A percentile compares a stretch with the other conserved stretches of the same genome.
Evolutionary conservation across 2,888 invertebrate genomes (phyloP).

Genomic region (Pimpla rufipes): DNA sequence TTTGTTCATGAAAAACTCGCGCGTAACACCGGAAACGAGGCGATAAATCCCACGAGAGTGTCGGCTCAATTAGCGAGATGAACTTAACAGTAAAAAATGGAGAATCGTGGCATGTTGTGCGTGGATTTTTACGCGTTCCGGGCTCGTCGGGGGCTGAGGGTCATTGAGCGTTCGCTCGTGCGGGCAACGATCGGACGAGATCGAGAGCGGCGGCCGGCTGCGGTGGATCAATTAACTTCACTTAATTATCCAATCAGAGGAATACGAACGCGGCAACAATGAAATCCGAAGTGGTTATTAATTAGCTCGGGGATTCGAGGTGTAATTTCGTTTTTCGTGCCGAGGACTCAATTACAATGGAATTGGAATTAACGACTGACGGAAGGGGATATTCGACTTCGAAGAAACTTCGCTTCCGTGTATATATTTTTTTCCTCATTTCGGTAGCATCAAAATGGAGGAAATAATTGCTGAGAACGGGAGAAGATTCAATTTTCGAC

Average conservation of each 20-base stretch:
- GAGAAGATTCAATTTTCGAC: background rate
- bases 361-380: slow-evolving; percentile 17
- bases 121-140: slow-evolving; percentile 34
- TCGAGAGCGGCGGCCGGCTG: slow-evolving; percentile 34
- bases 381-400: background rate
- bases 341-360: slow-evolving; percentile 28
- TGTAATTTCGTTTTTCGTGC: slow-evolving; percentile 27
- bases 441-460: background rate
- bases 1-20: slow-evolving; percentile 25
- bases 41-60: slow-evolving; percentile 64
- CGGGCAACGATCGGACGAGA: slow-evolving; percentile 41
- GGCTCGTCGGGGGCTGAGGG: slow-evolving; percentile 38
- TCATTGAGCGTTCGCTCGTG: slow-evolving; percentile 45
- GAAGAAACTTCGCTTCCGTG: background rate
- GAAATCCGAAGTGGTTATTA: slow-evolving; percentile 42
- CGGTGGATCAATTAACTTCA: slow-evolving; percentile 50
- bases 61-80: slow-evolving; percentile 61
- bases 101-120: slow-evolving; percentile 13
- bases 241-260: slow-evolving; percentile 60
- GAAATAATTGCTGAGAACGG: background rate
- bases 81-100: slow-evolving; percentile 40
- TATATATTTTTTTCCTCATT: slow-evolving; percentile 14
- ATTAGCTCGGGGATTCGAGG: slow-evolving; percentile 53
- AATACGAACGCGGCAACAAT: slow-evolving; percentile 32
- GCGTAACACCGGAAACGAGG: slow-evolving; percentile 65